Conservation (phyloP, 2,797 vertebrate genomes). For the Orientallactaga sibirica region DNA sequence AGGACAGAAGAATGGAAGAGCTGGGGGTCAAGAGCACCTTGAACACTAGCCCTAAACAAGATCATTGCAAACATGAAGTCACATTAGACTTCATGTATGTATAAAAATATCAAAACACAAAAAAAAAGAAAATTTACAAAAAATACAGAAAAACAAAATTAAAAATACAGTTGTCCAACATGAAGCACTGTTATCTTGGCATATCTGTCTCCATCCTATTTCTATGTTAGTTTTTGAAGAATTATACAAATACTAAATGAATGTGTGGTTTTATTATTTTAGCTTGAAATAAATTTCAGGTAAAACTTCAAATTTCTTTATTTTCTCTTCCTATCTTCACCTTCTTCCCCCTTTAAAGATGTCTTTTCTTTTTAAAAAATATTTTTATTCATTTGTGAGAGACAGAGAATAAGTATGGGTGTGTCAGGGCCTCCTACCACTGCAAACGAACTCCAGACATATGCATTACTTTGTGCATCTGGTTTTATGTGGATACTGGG, state of each 20-base stretch:
- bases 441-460: too few species aligned
- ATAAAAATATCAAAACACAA: not conserved
- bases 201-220: not conserved
- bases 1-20: too few species aligned
- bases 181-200: not conserved
- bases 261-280: not conserved
- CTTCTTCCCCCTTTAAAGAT: not conserved
- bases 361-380: not conserved
- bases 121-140: not conserved
- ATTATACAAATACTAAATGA: not conserved
- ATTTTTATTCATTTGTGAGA: too few species aligned
- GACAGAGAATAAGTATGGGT: too few species aligned
- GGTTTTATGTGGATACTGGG: too few species aligned
- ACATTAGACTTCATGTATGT: not conserved
- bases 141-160: slow-evolving; percentile 10
- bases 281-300: not conserved
- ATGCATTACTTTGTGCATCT: too few species aligned
- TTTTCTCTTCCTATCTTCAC: not conserved
- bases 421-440: too few species aligned
- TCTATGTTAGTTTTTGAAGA: not conserved
- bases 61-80: not conserved
- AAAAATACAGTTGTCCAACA: not conserved
- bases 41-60: too few species aligned
- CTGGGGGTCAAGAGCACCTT: too few species aligned
- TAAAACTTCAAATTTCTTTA: not conserved